Base-by-base conservation (phyloP, 2,113 vertebrate species). In the Hemichromis elongatus region DNA sequence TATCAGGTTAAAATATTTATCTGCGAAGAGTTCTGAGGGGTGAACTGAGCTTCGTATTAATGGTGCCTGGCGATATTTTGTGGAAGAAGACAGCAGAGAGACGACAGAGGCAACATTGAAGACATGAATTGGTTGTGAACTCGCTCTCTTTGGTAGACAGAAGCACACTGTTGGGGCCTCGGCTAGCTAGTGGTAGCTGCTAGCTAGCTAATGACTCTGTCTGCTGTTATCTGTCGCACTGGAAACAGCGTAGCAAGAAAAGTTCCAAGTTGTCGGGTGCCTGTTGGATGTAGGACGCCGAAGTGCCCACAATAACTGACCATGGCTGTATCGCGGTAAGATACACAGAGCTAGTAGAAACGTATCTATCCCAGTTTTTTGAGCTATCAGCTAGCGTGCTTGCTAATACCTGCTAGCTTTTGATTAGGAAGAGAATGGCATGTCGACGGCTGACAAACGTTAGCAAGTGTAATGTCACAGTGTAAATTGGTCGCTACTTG, bases 301-400 rank as follows among this genome's bases (percentile, higher is more conserved):
- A 70, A 83, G 79, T 83, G 53, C 57, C 18, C 40, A 37, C 6
- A 53, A 35, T 12, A 80, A 35, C 10, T 30, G 68, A 86, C 13
- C 70, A 96, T 96, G 96, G 96, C 96, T 75, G 94, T 96, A 56
- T 95, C 96, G 28, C 96, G 96, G 96, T 96, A 86, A 93, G 93
- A 79, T 54, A n/a, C n/a, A n/a, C n/a, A n/a, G n/a, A n/a, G n/a
- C n/a, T n/a, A n/a, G n/a, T n/a, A n/a, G n/a, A n/a, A n/a, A n/a
- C n/a, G n/a, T n/a, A n/a, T n/a, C n/a, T 21, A 5, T 4, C 18
- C n/a, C 59, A 66, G 10, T 3, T 45, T 16, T 37, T 37, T 59
- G 14, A 70, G 88, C 80, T 45, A 26, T 79, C 53, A 56, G 85
- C 80, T 79, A 56, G 80, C 88, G 55, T 75, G 55, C 45, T 13